phyloP scores from a whole-genome alignment of 1,140 invertebrate species.

The Drosophila oshimai region DNA sequence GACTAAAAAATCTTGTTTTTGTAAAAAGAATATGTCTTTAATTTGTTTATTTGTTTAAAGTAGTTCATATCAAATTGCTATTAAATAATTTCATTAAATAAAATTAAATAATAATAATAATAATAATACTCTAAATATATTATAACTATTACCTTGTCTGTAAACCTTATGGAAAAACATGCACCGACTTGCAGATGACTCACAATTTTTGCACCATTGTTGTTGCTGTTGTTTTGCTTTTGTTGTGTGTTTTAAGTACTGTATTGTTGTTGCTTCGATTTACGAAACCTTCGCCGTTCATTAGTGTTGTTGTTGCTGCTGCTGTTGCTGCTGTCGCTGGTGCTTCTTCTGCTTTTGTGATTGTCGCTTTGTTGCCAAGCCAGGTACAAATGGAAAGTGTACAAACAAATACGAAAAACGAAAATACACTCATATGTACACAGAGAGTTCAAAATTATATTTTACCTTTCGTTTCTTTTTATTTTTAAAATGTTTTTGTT shows the following conservation, averaged over 20 bases:
- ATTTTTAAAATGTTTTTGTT: too few relatives aligned
- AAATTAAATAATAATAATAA: neutral
- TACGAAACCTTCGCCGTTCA: conserved; percentile 55
- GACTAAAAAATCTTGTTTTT: too few relatives aligned
- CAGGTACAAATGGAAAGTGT: conserved; percentile 63
- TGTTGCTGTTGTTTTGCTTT: conserved; percentile 50
- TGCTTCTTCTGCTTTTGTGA: conserved; percentile 29
- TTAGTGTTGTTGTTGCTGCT: conserved; percentile 37
- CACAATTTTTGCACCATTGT: conserved; percentile 63
- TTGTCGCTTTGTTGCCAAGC: conserved; percentile 66
- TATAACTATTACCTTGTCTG: neutral
- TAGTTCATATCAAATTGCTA: too few relatives aligned
- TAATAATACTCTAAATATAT: neutral
- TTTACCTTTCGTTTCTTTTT: neutral
- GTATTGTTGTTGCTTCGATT: conserved; percentile 62
- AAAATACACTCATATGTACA: neutral
- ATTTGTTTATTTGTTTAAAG: too few relatives aligned
- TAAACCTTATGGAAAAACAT: conserved; percentile 28
- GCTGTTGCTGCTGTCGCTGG: conserved; percentile 23
- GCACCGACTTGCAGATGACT: conserved; percentile 67
- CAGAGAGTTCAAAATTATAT: neutral
- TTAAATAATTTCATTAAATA: too few relatives aligned
- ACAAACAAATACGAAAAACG: conserved; percentile 27
- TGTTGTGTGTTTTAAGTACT: conserved; percentile 66
- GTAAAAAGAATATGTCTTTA: too few relatives aligned